phyloP scores from a whole-genome alignment of 2,113 vertebrate species.

The Gallinago media region DNA sequence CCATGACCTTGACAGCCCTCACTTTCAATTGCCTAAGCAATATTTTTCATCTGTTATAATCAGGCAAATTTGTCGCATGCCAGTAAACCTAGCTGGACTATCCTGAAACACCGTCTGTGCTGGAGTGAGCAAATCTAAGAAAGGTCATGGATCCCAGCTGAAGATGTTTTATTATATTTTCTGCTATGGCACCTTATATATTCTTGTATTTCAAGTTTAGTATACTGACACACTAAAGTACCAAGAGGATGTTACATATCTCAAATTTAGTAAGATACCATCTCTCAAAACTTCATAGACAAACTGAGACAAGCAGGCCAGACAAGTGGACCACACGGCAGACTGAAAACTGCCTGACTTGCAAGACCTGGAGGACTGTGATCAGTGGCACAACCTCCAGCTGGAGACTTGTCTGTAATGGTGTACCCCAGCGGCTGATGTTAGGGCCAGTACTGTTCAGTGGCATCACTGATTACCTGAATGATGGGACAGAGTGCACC shows the following conservation, averaged over 20 bases:
- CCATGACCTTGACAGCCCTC: slow-evolving; percentile 28
- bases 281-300: background rate
- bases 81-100: background rate
- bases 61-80: background rate
- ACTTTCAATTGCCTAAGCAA: slow-evolving; percentile 23
- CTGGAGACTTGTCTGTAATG: background rate
- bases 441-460: background rate
- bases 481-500: background rate
- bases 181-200: background rate
- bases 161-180: background rate
- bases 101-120: background rate
- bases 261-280: background rate
- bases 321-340: background rate
- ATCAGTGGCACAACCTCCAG: background rate
- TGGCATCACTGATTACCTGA: background rate
- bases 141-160: background rate
- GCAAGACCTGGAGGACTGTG: background rate
- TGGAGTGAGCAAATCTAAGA: background rate
- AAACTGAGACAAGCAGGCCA: background rate
- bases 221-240: background rate
- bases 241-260: background rate
- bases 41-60: slow-evolving; percentile 51
- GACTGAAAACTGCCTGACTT: background rate
- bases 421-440: background rate
- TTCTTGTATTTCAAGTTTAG: background rate